Evolutionary conservation across 1,140 invertebrate genomes (phyloP).

Genomic region (Maniola jurtina): DNA sequence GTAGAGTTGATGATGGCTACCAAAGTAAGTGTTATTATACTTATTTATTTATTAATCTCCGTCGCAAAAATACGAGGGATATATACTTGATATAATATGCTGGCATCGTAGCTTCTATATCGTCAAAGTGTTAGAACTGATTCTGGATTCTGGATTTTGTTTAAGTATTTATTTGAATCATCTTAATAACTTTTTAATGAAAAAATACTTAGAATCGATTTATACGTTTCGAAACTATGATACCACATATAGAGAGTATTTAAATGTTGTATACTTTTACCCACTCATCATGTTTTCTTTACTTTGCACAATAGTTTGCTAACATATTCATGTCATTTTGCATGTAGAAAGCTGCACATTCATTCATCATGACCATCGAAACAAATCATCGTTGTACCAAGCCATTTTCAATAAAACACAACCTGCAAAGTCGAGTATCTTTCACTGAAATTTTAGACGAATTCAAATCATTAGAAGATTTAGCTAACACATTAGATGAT

Average conservation of each 20-base stretch:
- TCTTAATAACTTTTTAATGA: too few species aligned
- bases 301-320: neutral
- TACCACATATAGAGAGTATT: too few species aligned
- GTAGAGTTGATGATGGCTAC: slow-evolving; percentile 94
- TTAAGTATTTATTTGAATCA: too few species aligned
- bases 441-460: slow-evolving; percentile 55
- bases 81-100: too few species aligned
- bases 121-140: too few species aligned
- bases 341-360: slow-evolving; percentile 53
- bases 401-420: slow-evolving; percentile 35
- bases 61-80: neutral
- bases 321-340: slow-evolving; percentile 34
- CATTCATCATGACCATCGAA: slow-evolving; percentile 45
- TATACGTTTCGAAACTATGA: too few species aligned
- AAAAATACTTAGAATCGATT: too few species aligned
- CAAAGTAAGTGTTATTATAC: slow-evolving; percentile 79
- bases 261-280: too few species aligned
- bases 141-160: too few species aligned
- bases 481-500: slow-evolving; percentile 26
- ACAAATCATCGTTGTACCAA: slow-evolving; percentile 24
- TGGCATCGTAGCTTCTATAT: too few species aligned
- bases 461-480: slow-evolving; percentile 55
- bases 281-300: neutral
- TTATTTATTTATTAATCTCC: too few species aligned
- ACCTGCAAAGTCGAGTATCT: slow-evolving; percentile 33